Conservation (phyloP, 2,113 vertebrate species). For the Lepus americanus region DNA sequence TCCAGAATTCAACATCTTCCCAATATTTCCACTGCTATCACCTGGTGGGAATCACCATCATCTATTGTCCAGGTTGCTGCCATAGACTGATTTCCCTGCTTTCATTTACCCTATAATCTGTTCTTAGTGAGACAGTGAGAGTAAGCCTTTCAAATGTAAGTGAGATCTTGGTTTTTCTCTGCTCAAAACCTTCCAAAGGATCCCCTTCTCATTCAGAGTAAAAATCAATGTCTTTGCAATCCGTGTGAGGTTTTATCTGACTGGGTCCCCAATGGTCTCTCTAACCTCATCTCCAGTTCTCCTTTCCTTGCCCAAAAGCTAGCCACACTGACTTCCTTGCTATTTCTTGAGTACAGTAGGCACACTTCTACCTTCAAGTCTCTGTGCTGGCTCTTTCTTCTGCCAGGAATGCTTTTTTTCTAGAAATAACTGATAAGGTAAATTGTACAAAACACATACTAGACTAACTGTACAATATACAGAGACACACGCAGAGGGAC, state of each 20-base stretch:
- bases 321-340: background rate
- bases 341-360: background rate
- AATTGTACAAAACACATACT: background rate
- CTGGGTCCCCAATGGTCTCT: background rate
- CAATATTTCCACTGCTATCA: background rate
- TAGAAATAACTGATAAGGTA: slow-evolving; percentile 1
- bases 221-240: background rate
- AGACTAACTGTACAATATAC: background rate
- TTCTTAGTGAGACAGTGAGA: background rate
- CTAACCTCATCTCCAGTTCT: slow-evolving; percentile 18
- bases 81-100: background rate
- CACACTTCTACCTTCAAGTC: background rate
- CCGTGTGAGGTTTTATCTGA: background rate
- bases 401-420: background rate
- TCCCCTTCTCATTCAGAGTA: slow-evolving; percentile 26
- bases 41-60: background rate
- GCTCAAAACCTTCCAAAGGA: background rate
- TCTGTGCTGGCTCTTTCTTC: background rate
- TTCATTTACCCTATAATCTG: background rate
- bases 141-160: slow-evolving; percentile 20
- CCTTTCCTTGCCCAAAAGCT: background rate
- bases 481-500: background rate
- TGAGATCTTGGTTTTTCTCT: background rate
- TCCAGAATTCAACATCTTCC: background rate
- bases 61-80: slow-evolving; percentile 2